Conservation (phyloP, 53 echinoderm and acorn worm genomes). For the Actinopyga echinites region DNA sequence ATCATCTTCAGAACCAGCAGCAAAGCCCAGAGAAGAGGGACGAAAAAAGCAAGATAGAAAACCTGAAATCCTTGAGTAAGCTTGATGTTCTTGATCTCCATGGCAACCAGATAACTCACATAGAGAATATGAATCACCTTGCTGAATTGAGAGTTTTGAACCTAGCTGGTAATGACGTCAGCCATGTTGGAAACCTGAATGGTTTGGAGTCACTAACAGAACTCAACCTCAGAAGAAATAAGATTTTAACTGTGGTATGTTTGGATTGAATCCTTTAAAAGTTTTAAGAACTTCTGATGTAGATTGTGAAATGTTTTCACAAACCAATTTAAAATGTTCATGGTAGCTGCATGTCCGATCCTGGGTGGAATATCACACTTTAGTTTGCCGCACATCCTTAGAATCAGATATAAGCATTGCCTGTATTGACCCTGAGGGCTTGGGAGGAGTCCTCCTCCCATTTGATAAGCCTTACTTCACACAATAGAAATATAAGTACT, state of each 20-base stretch:
- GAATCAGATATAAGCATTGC: too few species aligned
- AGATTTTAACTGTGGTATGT: constrained; percentile 85
- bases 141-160: constrained; percentile 91
- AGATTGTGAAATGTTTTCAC: too few species aligned
- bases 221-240: constrained; percentile 90
- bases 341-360: too few species aligned
- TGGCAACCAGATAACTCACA: constrained; percentile 87
- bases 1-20: constrained; percentile 3
- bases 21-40: not conserved
- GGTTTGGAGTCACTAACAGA: constrained; percentile 96
- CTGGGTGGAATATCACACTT: too few species aligned
- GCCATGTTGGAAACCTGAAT: constrained; percentile 67
- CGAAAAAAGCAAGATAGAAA: constrained; percentile 93
- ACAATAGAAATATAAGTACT: too few species aligned
- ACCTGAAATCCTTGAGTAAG: constrained; percentile 73
- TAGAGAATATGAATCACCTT: constrained; percentile 87
- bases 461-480: too few species aligned
- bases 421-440: too few species aligned
- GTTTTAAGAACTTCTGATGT: too few species aligned
- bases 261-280: too few species aligned
- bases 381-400: too few species aligned
- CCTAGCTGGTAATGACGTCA: constrained; percentile 89
- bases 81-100: constrained; percentile 98
- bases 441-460: too few species aligned
- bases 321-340: too few species aligned